Conservation (phyloP, 2,113 vertebrate genomes). For the Pelmatolapia mariae region DNA sequence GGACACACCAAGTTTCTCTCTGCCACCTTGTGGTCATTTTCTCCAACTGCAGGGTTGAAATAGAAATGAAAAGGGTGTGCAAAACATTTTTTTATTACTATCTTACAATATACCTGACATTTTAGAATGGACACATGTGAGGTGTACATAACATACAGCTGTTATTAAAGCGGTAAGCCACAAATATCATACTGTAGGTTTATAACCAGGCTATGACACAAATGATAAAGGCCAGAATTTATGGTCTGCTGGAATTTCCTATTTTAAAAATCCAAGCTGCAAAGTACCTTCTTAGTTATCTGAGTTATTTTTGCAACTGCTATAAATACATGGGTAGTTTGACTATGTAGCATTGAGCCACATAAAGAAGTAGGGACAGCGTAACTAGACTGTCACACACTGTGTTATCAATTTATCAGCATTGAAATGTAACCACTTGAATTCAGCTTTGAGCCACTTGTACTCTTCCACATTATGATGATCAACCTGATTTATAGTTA, state of each 20-base stretch:
- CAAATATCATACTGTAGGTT: neutral
- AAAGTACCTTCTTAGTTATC: neutral
- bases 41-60: neutral
- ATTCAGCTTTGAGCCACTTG: neutral
- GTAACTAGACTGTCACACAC: neutral
- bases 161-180: neutral
- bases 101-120: neutral
- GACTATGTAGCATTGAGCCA: neutral
- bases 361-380: neutral
- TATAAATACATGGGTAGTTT: neutral
- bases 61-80: neutral
- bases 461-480: neutral
- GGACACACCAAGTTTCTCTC: conserved; percentile 10
- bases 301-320: neutral
- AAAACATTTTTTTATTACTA: neutral
- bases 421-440: neutral
- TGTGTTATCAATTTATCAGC: neutral
- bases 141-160: neutral
- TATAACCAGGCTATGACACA: neutral
- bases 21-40: conserved; percentile 48
- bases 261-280: neutral
- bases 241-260: neutral
- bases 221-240: neutral
- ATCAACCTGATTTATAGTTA: neutral
- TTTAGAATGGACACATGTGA: neutral